phyloP scores from a whole-genome alignment of 2,797 vertebrate genomes.

The Mormyrus proboscirostris region DNA sequence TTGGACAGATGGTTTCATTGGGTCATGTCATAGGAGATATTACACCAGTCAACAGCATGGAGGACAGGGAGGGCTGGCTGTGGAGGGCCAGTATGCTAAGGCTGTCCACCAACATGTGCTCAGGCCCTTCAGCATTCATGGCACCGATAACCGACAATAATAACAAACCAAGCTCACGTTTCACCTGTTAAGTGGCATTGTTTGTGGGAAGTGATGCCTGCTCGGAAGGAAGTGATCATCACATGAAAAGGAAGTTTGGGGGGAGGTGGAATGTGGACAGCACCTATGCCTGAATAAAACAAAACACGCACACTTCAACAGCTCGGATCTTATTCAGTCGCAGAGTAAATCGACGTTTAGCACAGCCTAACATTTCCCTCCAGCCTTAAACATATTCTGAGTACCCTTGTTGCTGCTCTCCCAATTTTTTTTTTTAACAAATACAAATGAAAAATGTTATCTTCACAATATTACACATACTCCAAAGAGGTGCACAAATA shows the following conservation, averaged over 20 bases:
- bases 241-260: not conserved
- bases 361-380: not conserved
- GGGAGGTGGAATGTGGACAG: not conserved
- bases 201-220: not conserved
- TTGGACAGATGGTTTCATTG: not conserved
- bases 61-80: not conserved
- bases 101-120: not conserved
- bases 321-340: not conserved
- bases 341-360: not conserved
- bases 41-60: not conserved
- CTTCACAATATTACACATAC: slow-evolving; percentile 2
- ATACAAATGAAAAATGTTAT: slow-evolving; percentile 3
- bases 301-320: not conserved
- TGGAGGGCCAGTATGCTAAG: not conserved
- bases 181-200: not conserved
- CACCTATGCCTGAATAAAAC: not conserved
- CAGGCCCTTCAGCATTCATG: not conserved
- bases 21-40: not conserved
- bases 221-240: not conserved
- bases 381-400: not conserved
- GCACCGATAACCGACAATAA: not conserved
- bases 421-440: not conserved
- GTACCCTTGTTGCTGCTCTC: not conserved
- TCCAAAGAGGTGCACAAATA: not conserved
- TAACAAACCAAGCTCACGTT: not conserved